Conservation (phyloP, 2,797 vertebrate species). For the Adelosebastes latens region DNA sequence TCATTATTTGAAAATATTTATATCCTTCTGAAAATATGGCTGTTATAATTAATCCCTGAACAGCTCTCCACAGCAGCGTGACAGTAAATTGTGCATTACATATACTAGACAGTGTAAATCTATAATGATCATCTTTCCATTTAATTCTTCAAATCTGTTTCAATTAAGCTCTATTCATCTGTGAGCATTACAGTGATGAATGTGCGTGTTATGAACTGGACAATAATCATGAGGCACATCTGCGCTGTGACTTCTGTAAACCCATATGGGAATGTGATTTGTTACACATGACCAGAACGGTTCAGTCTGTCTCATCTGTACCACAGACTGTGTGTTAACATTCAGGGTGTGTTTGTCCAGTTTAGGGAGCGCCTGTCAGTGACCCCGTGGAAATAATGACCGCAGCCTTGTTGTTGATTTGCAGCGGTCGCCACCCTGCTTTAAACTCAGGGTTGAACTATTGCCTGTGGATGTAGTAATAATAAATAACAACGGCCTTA, state of each 20-base stretch:
- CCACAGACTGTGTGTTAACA: slow-evolving; percentile 25
- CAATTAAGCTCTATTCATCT: slow-evolving; percentile 21
- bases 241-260: slow-evolving; percentile 50
- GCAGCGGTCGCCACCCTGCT: slow-evolving; percentile 24
- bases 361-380: slow-evolving; percentile 23
- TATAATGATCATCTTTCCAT: neutral
- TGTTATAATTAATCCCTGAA: neutral
- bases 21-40: neutral
- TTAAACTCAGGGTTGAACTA: slow-evolving; percentile 23
- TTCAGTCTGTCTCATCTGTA: slow-evolving; percentile 56
- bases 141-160: slow-evolving; percentile 10
- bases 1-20: neutral
- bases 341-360: slow-evolving; percentile 34
- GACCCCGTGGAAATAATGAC: slow-evolving; percentile 55
- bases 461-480: slow-evolving; percentile 18
- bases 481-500: slow-evolving; percentile 14
- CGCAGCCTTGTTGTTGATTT: slow-evolving; percentile 48
- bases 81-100: neutral
- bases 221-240: slow-evolving; percentile 54
- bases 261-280: slow-evolving; percentile 51
- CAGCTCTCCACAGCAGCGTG: neutral
- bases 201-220: slow-evolving; percentile 40
- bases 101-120: neutral
- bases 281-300: slow-evolving; percentile 52
- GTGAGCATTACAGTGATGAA: slow-evolving; percentile 21